Evolutionary conservation across 2,797 vertebrate species (phyloP).

Genomic region (Pipistrellus pygmaeus): DNA sequence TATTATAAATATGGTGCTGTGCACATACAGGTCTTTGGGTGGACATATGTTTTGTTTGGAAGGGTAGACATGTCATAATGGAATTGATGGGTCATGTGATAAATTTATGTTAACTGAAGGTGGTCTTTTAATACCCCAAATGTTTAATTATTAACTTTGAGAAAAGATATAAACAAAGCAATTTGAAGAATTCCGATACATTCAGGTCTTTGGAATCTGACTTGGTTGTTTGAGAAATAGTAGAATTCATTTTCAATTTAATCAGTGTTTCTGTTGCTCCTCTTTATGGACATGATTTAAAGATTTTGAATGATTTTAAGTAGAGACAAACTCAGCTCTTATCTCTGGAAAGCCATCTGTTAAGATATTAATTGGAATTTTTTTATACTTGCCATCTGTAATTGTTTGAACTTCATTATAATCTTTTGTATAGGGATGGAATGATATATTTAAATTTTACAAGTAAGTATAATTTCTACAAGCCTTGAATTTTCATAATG

Average conservation of each 20-base stretch:
- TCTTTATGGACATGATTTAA: neutral
- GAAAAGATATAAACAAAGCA: neutral
- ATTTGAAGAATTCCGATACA: neutral
- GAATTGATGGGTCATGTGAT: neutral
- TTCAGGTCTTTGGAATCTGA: neutral
- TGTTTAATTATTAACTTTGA: slow-evolving; percentile 34
- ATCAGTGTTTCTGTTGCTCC: neutral
- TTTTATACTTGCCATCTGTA: slow-evolving; percentile 38
- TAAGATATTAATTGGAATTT: slow-evolving; percentile 4
- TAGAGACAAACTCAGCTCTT: neutral
- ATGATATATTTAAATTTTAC: neutral
- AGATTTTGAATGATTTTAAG: slow-evolving; percentile 13
- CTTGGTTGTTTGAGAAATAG: neutral
- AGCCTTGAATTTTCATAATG: neutral
- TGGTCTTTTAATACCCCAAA: neutral
- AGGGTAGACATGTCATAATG: neutral
- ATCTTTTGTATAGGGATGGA: neutral
- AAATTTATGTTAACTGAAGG: neutral
- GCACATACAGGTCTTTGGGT: neutral
- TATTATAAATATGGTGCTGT: neutral
- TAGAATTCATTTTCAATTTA: neutral
- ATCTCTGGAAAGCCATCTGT: neutral
- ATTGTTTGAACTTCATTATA: slow-evolving; percentile 31
- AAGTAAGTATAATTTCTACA: neutral
- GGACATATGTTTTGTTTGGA: neutral